These are phyloP conservation scores for Rhineura floridana DNA, from an alignment of 2,113 vertebrate species.

Conservation along the genomic window DNA sequence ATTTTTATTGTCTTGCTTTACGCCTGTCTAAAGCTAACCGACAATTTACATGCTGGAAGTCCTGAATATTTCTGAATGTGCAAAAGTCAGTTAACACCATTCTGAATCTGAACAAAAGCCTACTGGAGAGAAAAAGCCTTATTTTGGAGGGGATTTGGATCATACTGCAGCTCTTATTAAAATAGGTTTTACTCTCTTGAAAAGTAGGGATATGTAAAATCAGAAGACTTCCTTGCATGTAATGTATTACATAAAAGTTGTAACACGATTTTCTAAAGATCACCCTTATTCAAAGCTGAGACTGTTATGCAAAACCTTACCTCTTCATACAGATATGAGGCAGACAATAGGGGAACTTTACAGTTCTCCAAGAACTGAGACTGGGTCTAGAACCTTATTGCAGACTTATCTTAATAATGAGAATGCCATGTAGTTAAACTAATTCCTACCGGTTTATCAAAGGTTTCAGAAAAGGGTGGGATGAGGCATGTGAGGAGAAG, in stretches of 20 bases:
- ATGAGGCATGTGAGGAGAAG: background rate
- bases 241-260: background rate
- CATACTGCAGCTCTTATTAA: background rate
- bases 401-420: conserved; percentile 33
- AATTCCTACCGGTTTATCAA: conserved; percentile 31
- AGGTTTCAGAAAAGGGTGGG: background rate
- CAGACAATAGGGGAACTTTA: background rate
- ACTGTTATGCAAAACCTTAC: background rate
- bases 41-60: background rate
- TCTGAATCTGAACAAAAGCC: background rate
- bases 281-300: background rate
- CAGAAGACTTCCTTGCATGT: background rate
- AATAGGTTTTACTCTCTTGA: background rate
- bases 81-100: background rate
- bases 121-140: background rate
- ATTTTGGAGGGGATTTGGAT: background rate
- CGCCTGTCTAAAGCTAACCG: background rate
- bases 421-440: conserved; percentile 8
- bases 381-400: background rate
- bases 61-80: background rate
- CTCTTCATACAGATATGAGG: background rate
- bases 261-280: background rate
- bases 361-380: conserved; percentile 22
- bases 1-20: background rate
- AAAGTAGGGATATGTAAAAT: background rate